These are phyloP conservation scores for Caenorhabditis drosophilae DNA, from an alignment of 2,888 invertebrate genomes.

Conservation along the genomic window DNA sequence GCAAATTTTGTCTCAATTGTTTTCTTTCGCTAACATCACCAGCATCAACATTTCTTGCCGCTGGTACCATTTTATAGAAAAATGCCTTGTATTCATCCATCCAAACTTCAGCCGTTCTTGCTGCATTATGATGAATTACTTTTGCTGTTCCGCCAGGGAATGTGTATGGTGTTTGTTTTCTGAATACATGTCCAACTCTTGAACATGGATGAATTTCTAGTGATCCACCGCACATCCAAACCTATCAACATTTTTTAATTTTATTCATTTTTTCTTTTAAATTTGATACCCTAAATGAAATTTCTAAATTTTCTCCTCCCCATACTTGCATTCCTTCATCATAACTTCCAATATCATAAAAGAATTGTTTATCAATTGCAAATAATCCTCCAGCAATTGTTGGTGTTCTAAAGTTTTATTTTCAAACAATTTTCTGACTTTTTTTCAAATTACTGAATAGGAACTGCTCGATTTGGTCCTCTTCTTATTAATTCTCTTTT, in stretches of 20 bases:
- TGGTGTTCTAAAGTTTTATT: conserved; percentile 77
- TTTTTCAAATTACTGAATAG: conserved; percentile 41
- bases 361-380: conserved; percentile 92
- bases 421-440: too few relatives aligned
- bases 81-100: conserved; percentile 96
- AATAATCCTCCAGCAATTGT: conserved; percentile 95
- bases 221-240: conserved; percentile 95
- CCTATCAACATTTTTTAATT: conserved; percentile 75
- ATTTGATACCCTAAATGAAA: conserved; percentile 85
- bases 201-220: conserved; percentile 94
- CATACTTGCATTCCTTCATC: conserved; percentile 99
- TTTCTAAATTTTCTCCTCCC: conserved; percentile 94
- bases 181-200: conserved; percentile 94
- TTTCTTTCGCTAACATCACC: conserved; percentile 84
- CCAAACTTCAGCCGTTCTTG: conserved; percentile 98
- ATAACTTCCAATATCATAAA: conserved; percentile 95
- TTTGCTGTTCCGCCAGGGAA: conserved; percentile 88
- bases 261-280: background rate
- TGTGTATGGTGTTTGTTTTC: conserved; percentile 96
- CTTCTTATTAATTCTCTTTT: conserved; percentile 93
- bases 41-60: conserved; percentile 73
- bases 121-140: conserved; percentile 82
- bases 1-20: conserved; percentile 77
- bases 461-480: conserved; percentile 78
- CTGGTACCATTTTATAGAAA: conserved; percentile 70